Evolutionary conservation across 2,797 vertebrate genomes (phyloP).

Genomic region (Chaenodraco wilsoni): DNA sequence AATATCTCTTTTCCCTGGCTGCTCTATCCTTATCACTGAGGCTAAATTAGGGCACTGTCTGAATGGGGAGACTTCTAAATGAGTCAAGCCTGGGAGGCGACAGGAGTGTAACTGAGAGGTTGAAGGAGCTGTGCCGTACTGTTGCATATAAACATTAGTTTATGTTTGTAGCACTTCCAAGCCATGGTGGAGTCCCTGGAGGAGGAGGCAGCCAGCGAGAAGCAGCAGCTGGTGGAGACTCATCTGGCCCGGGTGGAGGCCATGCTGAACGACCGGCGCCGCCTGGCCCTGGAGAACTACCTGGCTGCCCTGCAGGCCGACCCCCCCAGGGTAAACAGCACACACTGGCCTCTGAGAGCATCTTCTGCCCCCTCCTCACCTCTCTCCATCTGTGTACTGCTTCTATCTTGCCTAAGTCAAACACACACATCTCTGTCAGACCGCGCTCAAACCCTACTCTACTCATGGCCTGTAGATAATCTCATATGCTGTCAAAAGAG

Average conservation of each 20-base stretch:
- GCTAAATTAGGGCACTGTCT: conserved; percentile 66
- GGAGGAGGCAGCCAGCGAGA: conserved; percentile 96
- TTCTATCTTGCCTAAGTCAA: not conserved
- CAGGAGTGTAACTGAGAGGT: conserved; percentile 42
- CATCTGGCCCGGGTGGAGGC: conserved; percentile 97
- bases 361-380: conserved; percentile 29
- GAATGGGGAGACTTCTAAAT: conserved; percentile 67
- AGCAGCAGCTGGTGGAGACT: conserved; percentile 97
- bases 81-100: conserved; percentile 54
- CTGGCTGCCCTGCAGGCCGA: conserved; percentile 94
- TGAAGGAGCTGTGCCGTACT: conserved; percentile 8
- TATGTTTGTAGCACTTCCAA: conserved; percentile 90
- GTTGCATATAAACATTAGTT: conserved; percentile 29
- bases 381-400: conserved; percentile 22
- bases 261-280: conserved; percentile 95
- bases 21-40: conserved; percentile 68
- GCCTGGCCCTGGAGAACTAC: conserved; percentile 96
- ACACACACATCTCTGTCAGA: conserved; percentile 5
- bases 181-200: conserved; percentile 96
- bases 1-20: conserved; percentile 53
- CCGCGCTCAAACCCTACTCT: conserved; percentile 5
- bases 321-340: conserved; percentile 86
- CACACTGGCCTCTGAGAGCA: conserved; percentile 11
- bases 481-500: conserved; percentile 48
- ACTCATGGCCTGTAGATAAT: conserved; percentile 46